Evolutionary conservation across 2,797 vertebrate genomes (phyloP).

Genomic region (Melopsittacus undulatus): DNA sequence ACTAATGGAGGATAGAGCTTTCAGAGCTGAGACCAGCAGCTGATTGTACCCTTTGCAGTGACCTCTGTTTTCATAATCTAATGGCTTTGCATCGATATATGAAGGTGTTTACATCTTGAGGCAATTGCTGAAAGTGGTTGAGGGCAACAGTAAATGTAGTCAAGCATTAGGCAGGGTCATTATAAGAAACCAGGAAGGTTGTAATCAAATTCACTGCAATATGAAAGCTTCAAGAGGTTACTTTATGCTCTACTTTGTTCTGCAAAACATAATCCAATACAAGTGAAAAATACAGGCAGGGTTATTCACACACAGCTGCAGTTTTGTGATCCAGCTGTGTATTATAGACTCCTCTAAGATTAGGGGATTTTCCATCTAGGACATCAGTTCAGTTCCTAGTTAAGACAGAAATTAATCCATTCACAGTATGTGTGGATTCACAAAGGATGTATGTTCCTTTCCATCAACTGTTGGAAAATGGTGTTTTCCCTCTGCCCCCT

Average conservation of each 20-base stretch:
- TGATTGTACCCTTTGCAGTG: not conserved
- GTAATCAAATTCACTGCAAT: not conserved
- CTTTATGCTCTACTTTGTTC: not conserved
- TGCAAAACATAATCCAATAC: not conserved
- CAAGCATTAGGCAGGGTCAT: not conserved
- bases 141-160: not conserved
- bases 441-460: not conserved
- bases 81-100: constrained; percentile 7
- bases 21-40: not conserved
- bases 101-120: not conserved
- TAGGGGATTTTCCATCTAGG: not conserved
- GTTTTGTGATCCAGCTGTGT: not conserved
- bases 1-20: not conserved
- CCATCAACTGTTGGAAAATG: not conserved
- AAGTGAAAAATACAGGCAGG: not conserved
- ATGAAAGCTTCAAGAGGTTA: not conserved
- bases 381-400: not conserved
- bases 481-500: not conserved
- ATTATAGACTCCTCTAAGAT: not conserved
- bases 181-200: not conserved
- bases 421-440: not conserved
- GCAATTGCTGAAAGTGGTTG: not conserved
- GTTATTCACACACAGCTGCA: not conserved
- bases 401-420: not conserved
- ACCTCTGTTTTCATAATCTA: constrained; percentile 8